phyloP scores from a whole-genome alignment of 1,140 invertebrate species.

The Aphelenchoides besseyi region DNA sequence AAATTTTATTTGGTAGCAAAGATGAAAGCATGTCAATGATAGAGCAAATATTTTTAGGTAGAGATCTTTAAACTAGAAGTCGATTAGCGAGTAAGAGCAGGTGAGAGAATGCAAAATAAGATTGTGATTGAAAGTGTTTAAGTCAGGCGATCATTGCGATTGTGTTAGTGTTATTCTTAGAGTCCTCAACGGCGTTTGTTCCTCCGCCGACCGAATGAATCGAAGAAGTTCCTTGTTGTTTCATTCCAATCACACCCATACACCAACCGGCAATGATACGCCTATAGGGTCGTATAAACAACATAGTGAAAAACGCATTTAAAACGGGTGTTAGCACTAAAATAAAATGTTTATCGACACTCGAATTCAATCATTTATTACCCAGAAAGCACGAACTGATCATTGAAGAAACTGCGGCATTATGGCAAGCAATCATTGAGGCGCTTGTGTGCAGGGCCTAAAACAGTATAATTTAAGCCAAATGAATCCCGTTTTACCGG shows the following conservation, averaged over 20 bases:
- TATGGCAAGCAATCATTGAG: constrained; percentile 10
- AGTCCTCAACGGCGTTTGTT: background rate
- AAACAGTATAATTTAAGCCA: too few species aligned
- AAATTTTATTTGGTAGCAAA: too few species aligned
- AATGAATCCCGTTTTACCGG: too few species aligned
- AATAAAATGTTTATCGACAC: background rate
- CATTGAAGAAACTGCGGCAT: constrained; percentile 9
- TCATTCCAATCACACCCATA: background rate
- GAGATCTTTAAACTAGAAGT: too few species aligned
- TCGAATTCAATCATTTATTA: background rate
- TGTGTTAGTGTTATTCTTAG: constrained; percentile 1
- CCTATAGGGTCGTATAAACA: constrained; percentile 7
- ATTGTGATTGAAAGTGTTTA: background rate
- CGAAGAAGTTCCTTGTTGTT: background rate
- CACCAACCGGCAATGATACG: background rate
- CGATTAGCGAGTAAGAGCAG: too few species aligned
- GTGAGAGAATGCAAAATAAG: too few species aligned
- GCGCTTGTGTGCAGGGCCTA: background rate
- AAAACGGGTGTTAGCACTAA: constrained; percentile 3
- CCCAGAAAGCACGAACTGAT: background rate
- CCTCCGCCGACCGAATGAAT: background rate
- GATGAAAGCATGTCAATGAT: too few species aligned
- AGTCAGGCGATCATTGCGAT: constrained; percentile 16
- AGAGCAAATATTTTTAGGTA: too few species aligned
- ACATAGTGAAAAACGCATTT: background rate